Percentiles rank a stretch among this genome's conserved stretches.
These are phyloP conservation scores for Tachuris rubrigastra DNA, from an alignment of 2,113 vertebrate species.

Conservation along the genomic window DNA sequence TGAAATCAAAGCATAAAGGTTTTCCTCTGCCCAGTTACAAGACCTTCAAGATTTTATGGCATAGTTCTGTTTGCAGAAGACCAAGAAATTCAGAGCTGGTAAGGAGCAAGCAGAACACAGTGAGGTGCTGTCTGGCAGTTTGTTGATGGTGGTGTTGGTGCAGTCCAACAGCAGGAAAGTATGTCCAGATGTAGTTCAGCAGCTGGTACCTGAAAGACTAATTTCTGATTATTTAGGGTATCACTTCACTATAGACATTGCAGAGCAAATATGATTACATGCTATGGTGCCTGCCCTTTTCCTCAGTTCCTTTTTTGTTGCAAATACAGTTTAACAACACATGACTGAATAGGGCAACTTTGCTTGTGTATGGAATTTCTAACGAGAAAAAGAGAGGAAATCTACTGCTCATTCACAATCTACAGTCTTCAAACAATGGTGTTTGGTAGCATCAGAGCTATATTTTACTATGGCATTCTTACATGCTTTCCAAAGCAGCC, in stretches of 20 bases:
- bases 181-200: not conserved
- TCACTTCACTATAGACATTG: fast-evolving
- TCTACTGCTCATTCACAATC: not conserved
- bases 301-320: not conserved
- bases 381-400: not conserved
- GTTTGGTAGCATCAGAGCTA: not conserved
- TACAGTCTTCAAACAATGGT: not conserved
- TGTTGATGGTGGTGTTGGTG: not conserved
- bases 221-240: not conserved
- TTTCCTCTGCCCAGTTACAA: not conserved
- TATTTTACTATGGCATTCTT: not conserved
- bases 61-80: not conserved
- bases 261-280: not conserved
- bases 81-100: not conserved
- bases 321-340: not conserved
- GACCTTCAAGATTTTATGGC: not conserved
- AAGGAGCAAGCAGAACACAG: not conserved
- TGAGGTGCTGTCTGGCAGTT: not conserved
- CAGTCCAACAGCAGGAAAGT: not conserved
- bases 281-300: not conserved
- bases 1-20: not conserved
- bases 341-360: not conserved
- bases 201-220: not conserved
- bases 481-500: not conserved
- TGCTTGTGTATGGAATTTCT: not conserved